These are phyloP conservation scores for Mesocentrotus franciscanus DNA, from an alignment of 53 echinoderm and acorn worm species.

Conservation along the genomic window DNA sequence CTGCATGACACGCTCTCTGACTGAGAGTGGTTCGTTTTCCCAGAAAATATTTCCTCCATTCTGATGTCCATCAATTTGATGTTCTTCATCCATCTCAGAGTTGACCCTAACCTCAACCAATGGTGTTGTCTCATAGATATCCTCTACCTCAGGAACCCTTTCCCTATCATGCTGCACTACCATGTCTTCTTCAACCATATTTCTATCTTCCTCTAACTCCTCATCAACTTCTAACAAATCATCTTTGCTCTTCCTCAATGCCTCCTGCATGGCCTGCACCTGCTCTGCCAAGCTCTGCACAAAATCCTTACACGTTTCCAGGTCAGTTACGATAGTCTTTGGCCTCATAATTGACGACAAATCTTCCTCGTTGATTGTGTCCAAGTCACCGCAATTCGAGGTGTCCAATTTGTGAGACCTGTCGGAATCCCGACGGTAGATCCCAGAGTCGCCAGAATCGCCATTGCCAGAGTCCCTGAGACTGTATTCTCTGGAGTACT, in stretches of 20 bases:
- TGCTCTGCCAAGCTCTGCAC: constrained; percentile 93
- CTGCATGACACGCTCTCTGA: constrained; percentile 69
- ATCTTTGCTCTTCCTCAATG: constrained; percentile 92
- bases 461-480: constrained; percentile 58
- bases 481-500: constrained; percentile 57
- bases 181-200: neutral
- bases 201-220: constrained; percentile 31
- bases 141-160: neutral
- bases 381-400: constrained; percentile 79
- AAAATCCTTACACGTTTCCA: constrained; percentile 92
- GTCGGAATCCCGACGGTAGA: constrained; percentile 62
- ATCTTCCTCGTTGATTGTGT: constrained; percentile 80
- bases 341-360: constrained; percentile 62
- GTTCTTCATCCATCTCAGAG: neutral
- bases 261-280: constrained; percentile 96
- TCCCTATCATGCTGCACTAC: neutral
- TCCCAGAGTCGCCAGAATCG: constrained; percentile 62
- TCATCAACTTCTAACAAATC: constrained; percentile 70
- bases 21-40: constrained; percentile 50
- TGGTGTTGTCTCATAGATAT: constrained; percentile 38
- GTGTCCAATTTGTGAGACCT: constrained; percentile 81
- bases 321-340: constrained; percentile 75
- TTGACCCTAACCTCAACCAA: constrained; percentile 25
- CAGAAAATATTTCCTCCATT: constrained; percentile 31
- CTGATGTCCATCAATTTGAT: constrained; percentile 10